A percentile compares a stretch with the other conserved stretches of the same genome.
Conservation (phyloP, 2,113 vertebrate genomes). For the Grammatotria lemairii region DNA sequence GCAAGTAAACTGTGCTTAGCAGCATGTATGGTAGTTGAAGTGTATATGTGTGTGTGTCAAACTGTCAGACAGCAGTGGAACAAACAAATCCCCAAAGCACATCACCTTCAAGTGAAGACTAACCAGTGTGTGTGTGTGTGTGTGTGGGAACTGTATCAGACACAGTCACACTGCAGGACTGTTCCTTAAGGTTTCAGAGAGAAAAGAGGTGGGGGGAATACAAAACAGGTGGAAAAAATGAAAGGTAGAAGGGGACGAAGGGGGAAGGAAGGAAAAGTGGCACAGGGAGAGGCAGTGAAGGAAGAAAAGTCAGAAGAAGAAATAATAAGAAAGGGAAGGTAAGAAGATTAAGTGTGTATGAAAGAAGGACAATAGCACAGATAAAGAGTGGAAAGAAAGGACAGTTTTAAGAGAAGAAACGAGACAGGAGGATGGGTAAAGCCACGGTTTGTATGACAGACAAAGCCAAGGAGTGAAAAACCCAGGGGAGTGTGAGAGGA, state of each 20-base stretch:
- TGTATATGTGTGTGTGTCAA: slow-evolving; percentile 30
- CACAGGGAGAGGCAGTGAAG: too few species aligned
- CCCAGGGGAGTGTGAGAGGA: background rate
- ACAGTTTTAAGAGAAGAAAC: background rate
- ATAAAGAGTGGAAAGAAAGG: background rate
- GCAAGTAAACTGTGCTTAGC: background rate
- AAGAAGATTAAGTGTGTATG: background rate
- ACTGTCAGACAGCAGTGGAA: slow-evolving; percentile 38
- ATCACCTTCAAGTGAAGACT: slow-evolving; percentile 14
- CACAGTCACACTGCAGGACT: background rate
- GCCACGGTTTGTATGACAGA: background rate
- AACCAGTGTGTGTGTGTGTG: background rate
- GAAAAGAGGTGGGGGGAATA: background rate
- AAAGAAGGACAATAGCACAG: background rate
- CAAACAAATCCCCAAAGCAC: slow-evolving; percentile 43
- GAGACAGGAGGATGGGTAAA: background rate
- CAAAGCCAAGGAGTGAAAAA: background rate
- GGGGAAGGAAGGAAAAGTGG: background rate
- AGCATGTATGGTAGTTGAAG: background rate
- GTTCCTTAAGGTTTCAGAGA: background rate
- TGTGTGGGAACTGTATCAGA: background rate
- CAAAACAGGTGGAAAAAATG: background rate
- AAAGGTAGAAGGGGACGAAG: background rate
- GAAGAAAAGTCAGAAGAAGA: background rate
- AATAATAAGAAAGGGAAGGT: background rate